Percentiles rank a stretch among this genome's conserved stretches.
Evolutionary conservation across 2,888 invertebrate genomes (phyloP).

Genomic region (Philereme vetulata): DNA sequence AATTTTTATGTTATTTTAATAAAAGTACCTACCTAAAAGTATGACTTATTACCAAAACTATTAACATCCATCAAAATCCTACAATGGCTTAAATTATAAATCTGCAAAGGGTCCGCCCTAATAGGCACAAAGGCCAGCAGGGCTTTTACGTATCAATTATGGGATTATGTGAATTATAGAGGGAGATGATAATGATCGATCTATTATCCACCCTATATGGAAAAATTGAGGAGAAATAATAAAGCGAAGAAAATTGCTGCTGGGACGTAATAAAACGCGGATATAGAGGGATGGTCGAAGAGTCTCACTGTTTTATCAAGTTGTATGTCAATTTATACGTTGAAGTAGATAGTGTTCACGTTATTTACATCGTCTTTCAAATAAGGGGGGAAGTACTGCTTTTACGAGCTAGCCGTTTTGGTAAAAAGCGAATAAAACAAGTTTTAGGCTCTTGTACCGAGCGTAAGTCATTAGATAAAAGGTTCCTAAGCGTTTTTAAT

Average conservation of each 20-base stretch:
- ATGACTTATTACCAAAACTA: too few species aligned
- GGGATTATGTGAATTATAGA: constrained; percentile 72
- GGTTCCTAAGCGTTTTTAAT: too few species aligned
- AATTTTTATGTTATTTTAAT: too few species aligned
- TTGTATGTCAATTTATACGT: too few species aligned
- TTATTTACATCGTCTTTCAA: too few species aligned
- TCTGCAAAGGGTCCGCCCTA: constrained; percentile 64
- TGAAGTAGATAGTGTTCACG: too few species aligned
- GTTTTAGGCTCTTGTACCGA: too few species aligned
- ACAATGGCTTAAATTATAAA: constrained; percentile 70
- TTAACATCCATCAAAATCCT: constrained; percentile 67
- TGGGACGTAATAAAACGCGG: constrained; percentile 32
- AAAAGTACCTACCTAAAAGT: too few species aligned
- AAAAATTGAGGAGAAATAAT: constrained; percentile 43
- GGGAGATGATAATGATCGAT: constrained; percentile 73
- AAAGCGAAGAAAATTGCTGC: constrained; percentile 36
- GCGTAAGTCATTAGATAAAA: too few species aligned
- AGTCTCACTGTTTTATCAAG: constrained; percentile 9
- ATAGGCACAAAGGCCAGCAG: constrained; percentile 64
- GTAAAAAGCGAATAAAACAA: too few species aligned
- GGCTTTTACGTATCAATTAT: constrained; percentile 76
- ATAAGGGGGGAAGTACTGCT: too few species aligned
- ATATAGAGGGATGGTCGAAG: constrained; percentile 24
- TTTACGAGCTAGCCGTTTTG: too few species aligned
- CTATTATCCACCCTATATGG: constrained; percentile 53